Evolutionary conservation across 1,140 invertebrate species (phyloP).

Genomic region (Drosophila ficusphila): DNA sequence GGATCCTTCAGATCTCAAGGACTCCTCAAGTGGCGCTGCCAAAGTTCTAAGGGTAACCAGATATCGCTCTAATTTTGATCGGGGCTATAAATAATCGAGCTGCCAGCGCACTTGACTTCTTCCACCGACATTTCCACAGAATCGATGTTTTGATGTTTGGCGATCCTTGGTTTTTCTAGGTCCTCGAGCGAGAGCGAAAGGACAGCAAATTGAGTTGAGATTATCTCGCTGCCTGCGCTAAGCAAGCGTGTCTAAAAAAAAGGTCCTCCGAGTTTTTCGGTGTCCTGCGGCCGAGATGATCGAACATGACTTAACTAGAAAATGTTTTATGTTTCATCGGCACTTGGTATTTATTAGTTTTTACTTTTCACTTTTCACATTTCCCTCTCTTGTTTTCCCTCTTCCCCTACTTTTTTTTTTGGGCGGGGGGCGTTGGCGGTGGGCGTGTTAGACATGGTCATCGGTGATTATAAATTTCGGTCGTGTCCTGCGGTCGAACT

Average conservation of each 20-base stretch:
- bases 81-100: constrained; percentile 71
- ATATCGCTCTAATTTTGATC: constrained; percentile 75
- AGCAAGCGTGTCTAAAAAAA: constrained; percentile 63
- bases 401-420: constrained; percentile 18
- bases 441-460: constrained; percentile 74
- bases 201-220: constrained; percentile 70
- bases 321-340: constrained; percentile 63
- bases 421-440: constrained; percentile 10
- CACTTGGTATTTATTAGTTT: constrained; percentile 63
- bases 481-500: constrained; percentile 31
- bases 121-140: constrained; percentile 59
- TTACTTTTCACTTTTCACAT: constrained; percentile 31
- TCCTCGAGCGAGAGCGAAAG: background rate
- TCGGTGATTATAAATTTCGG: constrained; percentile 75
- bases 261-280: too few species aligned
- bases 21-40: constrained; percentile 24
- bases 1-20: background rate
- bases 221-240: constrained; percentile 66
- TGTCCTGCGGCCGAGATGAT: constrained; percentile 27
- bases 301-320: constrained; percentile 79
- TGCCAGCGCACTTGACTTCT: constrained; percentile 61
- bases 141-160: constrained; percentile 64
- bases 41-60: constrained; percentile 28
- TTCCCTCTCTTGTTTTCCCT: constrained; percentile 7
- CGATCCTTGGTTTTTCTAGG: constrained; percentile 36